These are phyloP conservation scores for Whitmania pigra DNA, from an alignment of 1,140 invertebrate genomes.

Conservation along the genomic window DNA sequence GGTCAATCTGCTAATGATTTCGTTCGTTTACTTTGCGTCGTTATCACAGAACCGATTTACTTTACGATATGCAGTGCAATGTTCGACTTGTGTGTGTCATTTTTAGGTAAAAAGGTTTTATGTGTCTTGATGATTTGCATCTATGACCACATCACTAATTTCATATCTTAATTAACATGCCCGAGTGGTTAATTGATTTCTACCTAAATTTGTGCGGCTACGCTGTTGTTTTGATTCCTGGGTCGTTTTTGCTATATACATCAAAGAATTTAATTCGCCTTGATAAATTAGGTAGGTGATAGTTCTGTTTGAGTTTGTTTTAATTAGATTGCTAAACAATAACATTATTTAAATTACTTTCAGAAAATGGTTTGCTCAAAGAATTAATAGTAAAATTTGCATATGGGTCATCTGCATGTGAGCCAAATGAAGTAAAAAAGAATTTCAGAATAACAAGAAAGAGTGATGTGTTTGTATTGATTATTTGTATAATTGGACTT, in stretches of 20 bases:
- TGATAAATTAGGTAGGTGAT: not conserved
- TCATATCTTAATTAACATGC: not conserved
- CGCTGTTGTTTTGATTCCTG: not conserved
- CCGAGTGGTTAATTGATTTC: conserved; percentile 5
- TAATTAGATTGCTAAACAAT: not conserved
- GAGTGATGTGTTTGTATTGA: conserved; percentile 36
- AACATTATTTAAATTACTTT: not conserved
- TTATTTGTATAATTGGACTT: conserved; percentile 72
- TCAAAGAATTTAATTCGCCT: not conserved
- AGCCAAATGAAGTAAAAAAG: not conserved
- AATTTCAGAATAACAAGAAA: not conserved
- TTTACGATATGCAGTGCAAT: too few species aligned
- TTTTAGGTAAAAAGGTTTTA: too few species aligned
- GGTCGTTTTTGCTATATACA: not conserved
- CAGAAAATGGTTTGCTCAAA: not conserved
- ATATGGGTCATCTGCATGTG: not conserved
- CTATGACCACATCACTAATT: too few species aligned
- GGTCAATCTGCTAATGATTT: too few species aligned
- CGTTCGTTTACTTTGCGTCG: too few species aligned
- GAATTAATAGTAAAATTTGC: not conserved
- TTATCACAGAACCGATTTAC: too few species aligned
- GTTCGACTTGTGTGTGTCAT: too few species aligned
- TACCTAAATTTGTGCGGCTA: conserved; percentile 4
- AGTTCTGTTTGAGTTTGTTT: not conserved
- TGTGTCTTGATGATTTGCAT: too few species aligned